Percentiles rank a stretch among this genome's conserved stretches.
phyloP scores from a whole-genome alignment of 2,797 vertebrate species.

The Sebastes itinus region DNA sequence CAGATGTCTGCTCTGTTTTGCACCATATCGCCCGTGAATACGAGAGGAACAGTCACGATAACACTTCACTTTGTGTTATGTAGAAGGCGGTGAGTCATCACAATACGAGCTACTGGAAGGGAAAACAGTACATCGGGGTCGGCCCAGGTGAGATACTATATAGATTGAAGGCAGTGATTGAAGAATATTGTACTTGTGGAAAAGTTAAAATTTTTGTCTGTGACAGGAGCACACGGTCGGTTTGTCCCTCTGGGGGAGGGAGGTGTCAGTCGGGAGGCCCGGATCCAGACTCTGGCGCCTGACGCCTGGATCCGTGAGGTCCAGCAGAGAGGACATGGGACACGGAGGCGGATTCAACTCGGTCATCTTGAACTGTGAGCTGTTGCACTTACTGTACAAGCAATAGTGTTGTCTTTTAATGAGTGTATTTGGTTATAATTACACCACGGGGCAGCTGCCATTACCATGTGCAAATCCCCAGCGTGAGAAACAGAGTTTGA shows the following conservation, averaged over 20 bases:
- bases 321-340: slow-evolving; percentile 85
- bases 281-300: slow-evolving; percentile 91
- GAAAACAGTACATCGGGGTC: slow-evolving; percentile 89
- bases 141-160: slow-evolving; percentile 86
- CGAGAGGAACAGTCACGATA: background rate
- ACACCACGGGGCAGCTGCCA: background rate
- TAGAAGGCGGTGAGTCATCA: slow-evolving; percentile 90
- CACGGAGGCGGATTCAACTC: slow-evolving; percentile 82
- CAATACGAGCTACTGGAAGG: slow-evolving; percentile 92
- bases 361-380: slow-evolving; percentile 84
- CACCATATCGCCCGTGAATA: background rate
- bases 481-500: background rate
- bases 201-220: background rate
- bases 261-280: slow-evolving; percentile 81
- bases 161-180: background rate
- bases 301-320: slow-evolving; percentile 91
- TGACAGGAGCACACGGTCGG: slow-evolving; percentile 89
- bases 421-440: background rate
- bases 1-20: background rate
- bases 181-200: background rate
- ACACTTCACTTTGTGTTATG: slow-evolving; percentile 22
- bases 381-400: slow-evolving; percentile 14
- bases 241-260: slow-evolving; percentile 81
- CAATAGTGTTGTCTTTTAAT: background rate
- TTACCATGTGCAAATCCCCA: slow-evolving; percentile 10